Percentiles rank a stretch among this genome's conserved stretches.
Evolutionary conservation across 1,140 invertebrate genomes (phyloP).

Genomic region (Bombus sibiricus): DNA sequence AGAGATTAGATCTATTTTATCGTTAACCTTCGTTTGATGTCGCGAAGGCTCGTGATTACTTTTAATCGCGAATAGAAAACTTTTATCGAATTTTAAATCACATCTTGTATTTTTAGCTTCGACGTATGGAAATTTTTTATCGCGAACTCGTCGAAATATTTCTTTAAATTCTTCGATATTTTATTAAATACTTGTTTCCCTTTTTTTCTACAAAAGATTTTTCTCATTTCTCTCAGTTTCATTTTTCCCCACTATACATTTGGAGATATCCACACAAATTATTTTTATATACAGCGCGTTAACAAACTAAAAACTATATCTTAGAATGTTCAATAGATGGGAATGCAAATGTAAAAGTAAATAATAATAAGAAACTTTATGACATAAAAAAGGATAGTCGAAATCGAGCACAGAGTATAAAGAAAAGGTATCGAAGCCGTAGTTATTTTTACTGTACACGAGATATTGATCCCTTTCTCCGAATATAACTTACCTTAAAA

Average conservation of each 20-base stretch:
- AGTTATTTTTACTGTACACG: background rate
- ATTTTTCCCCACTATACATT: background rate
- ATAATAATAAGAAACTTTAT: background rate
- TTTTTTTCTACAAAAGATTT: background rate
- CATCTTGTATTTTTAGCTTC: background rate
- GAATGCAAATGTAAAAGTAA: background rate
- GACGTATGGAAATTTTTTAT: background rate
- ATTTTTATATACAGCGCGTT: background rate
- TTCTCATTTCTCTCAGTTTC: background rate
- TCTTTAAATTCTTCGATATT: background rate
- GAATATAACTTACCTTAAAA: background rate
- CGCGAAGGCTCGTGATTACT: background rate
- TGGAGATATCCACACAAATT: background rate
- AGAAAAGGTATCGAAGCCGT: background rate
- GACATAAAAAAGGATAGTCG: background rate
- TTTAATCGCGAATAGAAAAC: background rate
- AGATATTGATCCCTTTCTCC: background rate
- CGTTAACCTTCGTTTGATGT: background rate
- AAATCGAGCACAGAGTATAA: background rate
- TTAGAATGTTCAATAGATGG: background rate
- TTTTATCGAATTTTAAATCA: background rate
- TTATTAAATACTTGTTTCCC: no score
- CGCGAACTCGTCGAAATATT: background rate
- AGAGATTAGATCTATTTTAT: background rate
- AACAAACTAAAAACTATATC: background rate